A percentile compares a stretch with the other conserved stretches of the same genome.
These are phyloP conservation scores for Adelges cooleyi DNA, from an alignment of 1,140 invertebrate species.

Conservation along the genomic window DNA sequence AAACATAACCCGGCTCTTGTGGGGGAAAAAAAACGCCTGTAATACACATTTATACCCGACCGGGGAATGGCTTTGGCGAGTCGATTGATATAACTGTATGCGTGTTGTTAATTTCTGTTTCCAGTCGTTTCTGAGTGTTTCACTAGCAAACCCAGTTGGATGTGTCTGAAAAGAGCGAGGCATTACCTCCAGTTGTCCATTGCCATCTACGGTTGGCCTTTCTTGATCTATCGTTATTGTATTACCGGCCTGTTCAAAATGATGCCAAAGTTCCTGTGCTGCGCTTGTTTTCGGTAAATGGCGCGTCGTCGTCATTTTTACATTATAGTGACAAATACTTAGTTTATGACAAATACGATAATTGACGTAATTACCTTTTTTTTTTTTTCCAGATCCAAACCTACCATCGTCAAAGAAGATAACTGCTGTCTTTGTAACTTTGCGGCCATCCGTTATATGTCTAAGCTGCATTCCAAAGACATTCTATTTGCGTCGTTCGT, in stretches of 20 bases:
- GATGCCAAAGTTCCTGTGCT: constrained; percentile 55
- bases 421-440: constrained; percentile 84
- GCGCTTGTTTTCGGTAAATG: constrained; percentile 59
- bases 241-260: constrained; percentile 63
- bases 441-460: constrained; percentile 66
- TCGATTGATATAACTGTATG: too few species aligned
- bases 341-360: too few species aligned
- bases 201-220: constrained; percentile 83
- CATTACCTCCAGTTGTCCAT: constrained; percentile 69
- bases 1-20: too few species aligned
- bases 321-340: background rate
- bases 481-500: constrained; percentile 77
- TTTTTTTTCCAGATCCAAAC: constrained; percentile 45
- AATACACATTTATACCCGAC: too few species aligned
- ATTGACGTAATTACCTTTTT: background rate
- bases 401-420: constrained; percentile 61
- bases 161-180: constrained; percentile 60
- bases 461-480: constrained; percentile 59
- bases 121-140: constrained; percentile 47
- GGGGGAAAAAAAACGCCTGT: too few species aligned
- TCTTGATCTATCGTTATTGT: constrained; percentile 62
- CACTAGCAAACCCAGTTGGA: constrained; percentile 55
- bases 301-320: constrained; percentile 28
- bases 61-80: too few species aligned
- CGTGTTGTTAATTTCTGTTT: constrained; percentile 30